Evolutionary conservation across 2,113 vertebrate species (phyloP), one percentile per base, ranked within the genome.

Genomic region (Tachysurus vachellii): DNA sequence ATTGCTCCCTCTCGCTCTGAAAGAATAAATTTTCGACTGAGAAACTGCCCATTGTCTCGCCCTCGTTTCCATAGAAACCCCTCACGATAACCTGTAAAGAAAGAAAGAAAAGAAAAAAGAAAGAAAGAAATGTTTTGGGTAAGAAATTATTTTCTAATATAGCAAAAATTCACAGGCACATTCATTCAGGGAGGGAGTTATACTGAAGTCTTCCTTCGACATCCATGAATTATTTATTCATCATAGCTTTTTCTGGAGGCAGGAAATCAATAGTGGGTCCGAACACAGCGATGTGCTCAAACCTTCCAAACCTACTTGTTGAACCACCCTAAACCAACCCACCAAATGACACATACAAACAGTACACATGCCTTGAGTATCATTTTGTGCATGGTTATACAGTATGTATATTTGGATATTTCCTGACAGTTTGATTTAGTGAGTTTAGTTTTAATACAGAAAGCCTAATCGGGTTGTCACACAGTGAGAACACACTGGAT

Each of bases 41-140:
- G 75, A 90, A 99, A 99, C 56, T 99, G 97, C 62, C 97, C 97
- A 0, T 98, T 99, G 96, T 99, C 97, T 0, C 98, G 93, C 80
- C 98, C 98, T 19, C 97, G 95, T 95, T 99, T 99, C 97, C 97
- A 99, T 91, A 99, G 96, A 86, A 97, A 95, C 73, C 98, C 98
- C 94, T 99, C 98, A 85, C 98, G 93, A 94, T 99, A 99, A 12
- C 98, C 98, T 99, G 92, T 76, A 68, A 53, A 76, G 57, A 77
- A 86, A 85, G 44, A 28, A 11, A 17, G 66, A 68, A 68, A 12
- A 10, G 10, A 19, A 57, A 3, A 4, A 57, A 62, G 59, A 26
- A 26, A 62, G 61, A n/a, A 64, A n/a, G 36, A 42, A 71, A 17
- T 36, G 36, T 36, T 36, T 36, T 36, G 36, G 36, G 31, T 19